Base-by-base conservation (phyloP, 2,113 vertebrate genomes). In the Manacus vitellinus region DNA sequence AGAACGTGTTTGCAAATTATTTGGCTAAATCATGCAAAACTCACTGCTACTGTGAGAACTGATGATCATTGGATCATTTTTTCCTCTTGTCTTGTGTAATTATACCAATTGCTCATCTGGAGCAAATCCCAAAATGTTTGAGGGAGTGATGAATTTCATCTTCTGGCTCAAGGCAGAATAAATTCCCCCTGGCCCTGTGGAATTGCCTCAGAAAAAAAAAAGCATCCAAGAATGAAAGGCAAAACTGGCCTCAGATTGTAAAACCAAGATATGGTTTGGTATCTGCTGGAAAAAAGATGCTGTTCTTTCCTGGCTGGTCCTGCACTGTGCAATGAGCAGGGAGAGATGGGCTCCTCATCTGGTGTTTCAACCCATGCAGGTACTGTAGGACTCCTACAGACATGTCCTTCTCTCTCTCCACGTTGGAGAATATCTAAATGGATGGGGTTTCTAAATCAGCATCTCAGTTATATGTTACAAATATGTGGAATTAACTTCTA, bases 401-500 rank as follows among this genome's bases (percentile, higher is more conserved):
- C 7, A 2, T 0, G 0, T 46, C 43, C 62, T 90, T 23, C n/a
- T 84, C 18, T 61, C 31, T 28, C 0, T 35, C 35, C 1, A 0
- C 19, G 18, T 35, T 11, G 52, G 31, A 67, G 23, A 27, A 41
- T 41, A 41, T 43, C 30, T 47, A 20, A 23, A 47, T 12, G 22
- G 41, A 13, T 22, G 9, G 5, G 8, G 8, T 58, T 73, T 41
- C 41, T 54, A 44, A 59, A 43, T 80, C 1, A 5, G 12, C 14
- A 11, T 62, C 41, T 71, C 28, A 30, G 30, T 65, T 52, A 4
- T 1, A 3, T 37, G 25, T 17, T 85, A 67, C 33, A 80, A 17
- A 41, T 41, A 49, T 14, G 2, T 43, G 31, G 41, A 16, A 73
- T 85, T 46, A 39, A 56, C 21, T 46, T 6, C 1, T 17, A 17